A percentile compares a stretch with the other conserved stretches of the same genome.
Evolutionary conservation across 2,797 vertebrate species (phyloP).

Genomic region (Buceros bicornis): DNA sequence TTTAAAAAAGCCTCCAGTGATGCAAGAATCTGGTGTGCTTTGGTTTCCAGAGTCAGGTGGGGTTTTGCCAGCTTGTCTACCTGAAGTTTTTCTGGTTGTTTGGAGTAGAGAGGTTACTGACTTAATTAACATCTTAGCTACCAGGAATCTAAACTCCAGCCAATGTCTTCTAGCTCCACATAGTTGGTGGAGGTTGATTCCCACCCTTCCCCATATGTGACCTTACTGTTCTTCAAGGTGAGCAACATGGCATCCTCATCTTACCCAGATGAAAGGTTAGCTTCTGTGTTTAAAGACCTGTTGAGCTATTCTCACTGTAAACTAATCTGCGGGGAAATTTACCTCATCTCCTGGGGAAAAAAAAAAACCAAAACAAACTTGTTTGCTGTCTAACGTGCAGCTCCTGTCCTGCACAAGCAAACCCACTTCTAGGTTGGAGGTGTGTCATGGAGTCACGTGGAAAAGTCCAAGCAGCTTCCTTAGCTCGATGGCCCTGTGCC

Average conservation of each 20-base stretch:
- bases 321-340: not conserved
- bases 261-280: not conserved
- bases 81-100: not conserved
- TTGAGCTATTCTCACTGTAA: not conserved
- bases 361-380: not conserved
- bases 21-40: not conserved
- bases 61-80: not conserved
- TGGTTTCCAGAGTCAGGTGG: not conserved
- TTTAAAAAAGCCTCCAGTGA: not conserved
- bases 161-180: not conserved
- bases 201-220: not conserved
- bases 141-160: not conserved
- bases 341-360: not conserved
- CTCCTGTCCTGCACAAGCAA: not conserved
- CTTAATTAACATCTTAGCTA: not conserved
- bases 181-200: not conserved
- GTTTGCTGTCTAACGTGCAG: not conserved
- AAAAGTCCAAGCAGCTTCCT: constrained; percentile 3
- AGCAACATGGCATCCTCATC: not conserved
- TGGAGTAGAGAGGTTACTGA: not conserved
- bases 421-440: not conserved
- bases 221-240: not conserved
- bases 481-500: not conserved
- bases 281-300: not conserved
- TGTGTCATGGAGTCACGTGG: not conserved